Percentiles rank a stretch among this genome's conserved stretches.
phyloP scores from a whole-genome alignment of 2,797 vertebrate genomes.

The Thripadectes ignobilis region DNA sequence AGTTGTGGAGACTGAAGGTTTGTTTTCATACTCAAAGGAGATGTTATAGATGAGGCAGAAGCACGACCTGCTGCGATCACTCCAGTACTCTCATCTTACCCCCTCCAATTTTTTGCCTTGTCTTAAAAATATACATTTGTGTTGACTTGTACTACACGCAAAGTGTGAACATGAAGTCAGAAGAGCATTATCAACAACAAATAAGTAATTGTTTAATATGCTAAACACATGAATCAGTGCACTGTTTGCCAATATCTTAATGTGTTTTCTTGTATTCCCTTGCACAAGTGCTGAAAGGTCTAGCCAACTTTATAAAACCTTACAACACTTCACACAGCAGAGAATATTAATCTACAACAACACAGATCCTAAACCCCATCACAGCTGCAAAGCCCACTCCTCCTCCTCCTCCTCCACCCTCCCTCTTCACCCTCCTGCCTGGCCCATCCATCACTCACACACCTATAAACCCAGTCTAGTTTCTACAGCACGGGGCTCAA shows the following conservation, averaged over 20 bases:
- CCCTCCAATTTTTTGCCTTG: neutral
- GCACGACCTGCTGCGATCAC: neutral
- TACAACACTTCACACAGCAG: neutral
- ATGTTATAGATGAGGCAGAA: neutral
- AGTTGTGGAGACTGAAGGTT: neutral
- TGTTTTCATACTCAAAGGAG: neutral
- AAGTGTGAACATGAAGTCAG: neutral
- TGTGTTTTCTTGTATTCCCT: neutral
- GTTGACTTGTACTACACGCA: accelerated
- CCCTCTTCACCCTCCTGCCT: neutral
- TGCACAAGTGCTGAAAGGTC: neutral
- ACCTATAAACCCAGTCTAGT: neutral
- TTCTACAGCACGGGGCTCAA: neutral
- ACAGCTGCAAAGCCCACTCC: neutral
- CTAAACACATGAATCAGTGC: neutral
- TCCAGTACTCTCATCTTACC: neutral
- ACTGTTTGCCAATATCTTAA: neutral
- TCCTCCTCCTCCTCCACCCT: neutral
- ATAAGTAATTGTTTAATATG: neutral
- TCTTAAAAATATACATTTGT: neutral
- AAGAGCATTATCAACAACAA: neutral
- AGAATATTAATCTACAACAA: neutral
- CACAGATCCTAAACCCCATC: neutral
- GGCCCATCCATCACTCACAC: neutral
- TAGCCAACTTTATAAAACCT: neutral